These are phyloP conservation scores for Drosophila paranaensis DNA, from an alignment of 2,888 invertebrate genomes.

Conservation along the genomic window DNA sequence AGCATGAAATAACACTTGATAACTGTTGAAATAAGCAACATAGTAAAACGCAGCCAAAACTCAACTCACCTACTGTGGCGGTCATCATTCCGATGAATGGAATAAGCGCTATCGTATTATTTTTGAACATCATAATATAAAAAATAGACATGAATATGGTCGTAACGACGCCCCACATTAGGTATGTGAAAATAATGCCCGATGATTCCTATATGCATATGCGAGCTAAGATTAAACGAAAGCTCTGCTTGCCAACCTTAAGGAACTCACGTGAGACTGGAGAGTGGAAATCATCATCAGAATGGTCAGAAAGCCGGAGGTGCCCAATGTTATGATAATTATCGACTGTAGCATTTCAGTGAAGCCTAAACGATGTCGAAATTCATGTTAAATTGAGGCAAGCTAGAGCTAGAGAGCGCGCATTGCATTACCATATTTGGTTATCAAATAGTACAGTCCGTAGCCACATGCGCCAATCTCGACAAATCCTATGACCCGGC, in stretches of 20 bases:
- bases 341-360: conserved; percentile 27
- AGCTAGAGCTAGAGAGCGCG: neutral
- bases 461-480: conserved; percentile 30
- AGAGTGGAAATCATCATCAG: conserved; percentile 47
- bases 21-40: conserved; percentile 27
- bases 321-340: conserved; percentile 25
- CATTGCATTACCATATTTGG: conserved; percentile 15
- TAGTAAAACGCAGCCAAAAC: neutral
- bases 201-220: conserved; percentile 41
- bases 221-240: neutral
- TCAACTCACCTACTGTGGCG: conserved; percentile 39
- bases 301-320: conserved; percentile 29
- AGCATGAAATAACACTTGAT: conserved; percentile 43
- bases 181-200: conserved; percentile 43
- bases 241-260: neutral
- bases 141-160: conserved; percentile 25
- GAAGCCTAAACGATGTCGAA: conserved; percentile 29
- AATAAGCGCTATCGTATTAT: accelerated
- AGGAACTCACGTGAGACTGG: conserved; percentile 37
- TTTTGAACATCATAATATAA: neutral
- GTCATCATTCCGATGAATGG: conserved; percentile 19
- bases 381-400: neutral
- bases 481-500: conserved; percentile 27
- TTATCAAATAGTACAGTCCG: conserved; percentile 5
- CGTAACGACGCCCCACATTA: conserved; percentile 46